Evolutionary conservation across 1,140 invertebrate genomes (phyloP).

Genomic region (Dufourea novaeangliae): DNA sequence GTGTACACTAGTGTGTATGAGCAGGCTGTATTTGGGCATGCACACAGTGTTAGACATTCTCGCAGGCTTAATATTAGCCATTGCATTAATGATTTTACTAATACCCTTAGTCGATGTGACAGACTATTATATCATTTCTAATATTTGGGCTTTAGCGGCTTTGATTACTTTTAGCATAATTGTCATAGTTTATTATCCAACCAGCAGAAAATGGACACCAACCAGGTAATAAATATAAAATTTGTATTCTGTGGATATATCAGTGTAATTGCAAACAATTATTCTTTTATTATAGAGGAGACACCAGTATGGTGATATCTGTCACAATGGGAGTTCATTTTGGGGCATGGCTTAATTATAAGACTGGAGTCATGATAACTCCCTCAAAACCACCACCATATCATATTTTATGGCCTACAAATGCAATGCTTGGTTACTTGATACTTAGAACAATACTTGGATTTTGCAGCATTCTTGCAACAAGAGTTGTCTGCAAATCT

Average conservation of each 20-base stretch:
- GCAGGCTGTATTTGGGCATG: constrained; percentile 95
- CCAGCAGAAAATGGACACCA: constrained; percentile 90
- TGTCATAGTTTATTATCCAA: constrained; percentile 88
- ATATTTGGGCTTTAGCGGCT: constrained; percentile 85
- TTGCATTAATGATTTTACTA: constrained; percentile 86
- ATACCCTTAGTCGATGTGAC: constrained; percentile 88
- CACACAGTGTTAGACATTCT: constrained; percentile 93
- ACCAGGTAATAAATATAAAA: constrained; percentile 84
- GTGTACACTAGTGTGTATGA: constrained; percentile 91
- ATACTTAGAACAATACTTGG: constrained; percentile 88
- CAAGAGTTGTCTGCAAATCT: constrained; percentile 86
- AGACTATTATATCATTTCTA: constrained; percentile 88
- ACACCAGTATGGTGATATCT: constrained; percentile 92
- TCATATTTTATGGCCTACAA: constrained; percentile 89
- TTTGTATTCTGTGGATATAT: not conserved
- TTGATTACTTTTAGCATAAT: constrained; percentile 85
- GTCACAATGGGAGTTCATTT: constrained; percentile 89
- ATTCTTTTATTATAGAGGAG: constrained; percentile 85
- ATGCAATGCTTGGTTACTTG: constrained; percentile 85
- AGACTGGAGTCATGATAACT: constrained; percentile 86
- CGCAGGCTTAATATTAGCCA: constrained; percentile 87
- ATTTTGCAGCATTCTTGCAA: constrained; percentile 86
- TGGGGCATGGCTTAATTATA: constrained; percentile 93
- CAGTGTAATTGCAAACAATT: not conserved
- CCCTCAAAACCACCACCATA: constrained; percentile 85